These are phyloP conservation scores for Mobula hypostoma DNA, from an alignment of 2,113 vertebrate genomes.

Conservation along the genomic window DNA sequence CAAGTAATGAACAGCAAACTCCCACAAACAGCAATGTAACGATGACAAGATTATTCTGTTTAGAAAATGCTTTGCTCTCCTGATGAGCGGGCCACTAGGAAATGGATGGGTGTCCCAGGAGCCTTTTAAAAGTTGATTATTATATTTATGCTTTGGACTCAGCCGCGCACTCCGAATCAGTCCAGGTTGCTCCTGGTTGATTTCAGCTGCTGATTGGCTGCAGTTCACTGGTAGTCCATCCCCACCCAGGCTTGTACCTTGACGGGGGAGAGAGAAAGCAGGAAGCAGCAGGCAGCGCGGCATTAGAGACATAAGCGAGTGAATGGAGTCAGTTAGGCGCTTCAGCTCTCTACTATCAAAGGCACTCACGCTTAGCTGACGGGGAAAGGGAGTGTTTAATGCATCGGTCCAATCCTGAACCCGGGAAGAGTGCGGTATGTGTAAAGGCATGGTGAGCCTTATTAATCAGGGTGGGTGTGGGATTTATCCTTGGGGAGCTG, in stretches of 20 bases:
- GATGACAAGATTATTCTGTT: no score
- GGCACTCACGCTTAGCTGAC: not conserved
- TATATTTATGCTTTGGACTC: not conserved
- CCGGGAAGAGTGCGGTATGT: not conserved
- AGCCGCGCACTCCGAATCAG: no score
- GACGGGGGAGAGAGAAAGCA: not conserved
- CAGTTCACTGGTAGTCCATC: not conserved
- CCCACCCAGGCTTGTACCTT: conserved; percentile 34
- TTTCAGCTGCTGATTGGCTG: conserved; percentile 5
- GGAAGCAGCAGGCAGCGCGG: conserved; percentile 22
- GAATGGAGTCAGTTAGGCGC: not conserved
- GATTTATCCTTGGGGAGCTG: no score
- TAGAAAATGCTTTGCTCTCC: no score
- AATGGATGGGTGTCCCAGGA: not conserved
- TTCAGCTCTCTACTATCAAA: not conserved
- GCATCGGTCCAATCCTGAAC: not conserved
- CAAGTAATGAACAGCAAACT: no score
- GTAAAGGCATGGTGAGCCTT: not conserved
- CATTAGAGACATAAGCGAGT: not conserved
- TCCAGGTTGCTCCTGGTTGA: not conserved
- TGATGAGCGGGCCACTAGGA: no score
- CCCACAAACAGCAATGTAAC: no score
- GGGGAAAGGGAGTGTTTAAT: not conserved
- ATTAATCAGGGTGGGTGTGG: no score
- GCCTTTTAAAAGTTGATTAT: not conserved